Base-by-base conservation (phyloP, 2,888 invertebrate genomes). In the Ophraella communa region DNA sequence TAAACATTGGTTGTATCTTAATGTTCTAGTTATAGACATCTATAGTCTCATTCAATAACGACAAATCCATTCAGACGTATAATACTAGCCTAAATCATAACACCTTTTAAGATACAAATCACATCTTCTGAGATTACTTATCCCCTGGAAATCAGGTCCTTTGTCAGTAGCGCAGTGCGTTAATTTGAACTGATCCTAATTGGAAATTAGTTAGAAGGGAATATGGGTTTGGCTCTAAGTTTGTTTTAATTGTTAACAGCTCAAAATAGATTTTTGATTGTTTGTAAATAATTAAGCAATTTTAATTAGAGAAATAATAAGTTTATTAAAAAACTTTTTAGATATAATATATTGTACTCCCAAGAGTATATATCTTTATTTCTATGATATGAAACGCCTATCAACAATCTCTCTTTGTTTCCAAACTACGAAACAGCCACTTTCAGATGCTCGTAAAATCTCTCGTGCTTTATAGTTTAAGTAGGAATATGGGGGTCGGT, bases 391-490 rank as follows among this genome's bases (percentile, higher is more conserved):
- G 44, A 52, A 30, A 60, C 53, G 60, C 20, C 52, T 63, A 63
- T 63, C 63, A 58, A 53, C 63, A 58, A 63, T 63, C 57, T 63
- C 62, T 57, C 58, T 63, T 63, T 63, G 63, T 63, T 58, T 63
- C 53, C 27, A 53, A 58, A 58, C 45, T 53, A 53, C 45, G 57
- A 57, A 53, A 53, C 58, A 63, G 63, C 47, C 58, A 53, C 58
- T 60, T 30, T n/a, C 24, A 63, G 17, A 44, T 17, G 60, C 52
- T 60, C 60, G 60, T 60, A 60, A 60, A 60, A 58, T 58, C 45
- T n/a, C n/a, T 63, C 27, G n/a, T 58, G 54, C 58, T 63, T 53
- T 35, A 63, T 58, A 45, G 63, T 63, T 58, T 63, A 23, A 63
- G 58, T 63, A 63, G 35, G 63, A 53, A 63, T 58, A 63, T 60